phyloP scores from a whole-genome alignment of 1,140 invertebrate genomes.

The Lutraria rhynchaena region DNA sequence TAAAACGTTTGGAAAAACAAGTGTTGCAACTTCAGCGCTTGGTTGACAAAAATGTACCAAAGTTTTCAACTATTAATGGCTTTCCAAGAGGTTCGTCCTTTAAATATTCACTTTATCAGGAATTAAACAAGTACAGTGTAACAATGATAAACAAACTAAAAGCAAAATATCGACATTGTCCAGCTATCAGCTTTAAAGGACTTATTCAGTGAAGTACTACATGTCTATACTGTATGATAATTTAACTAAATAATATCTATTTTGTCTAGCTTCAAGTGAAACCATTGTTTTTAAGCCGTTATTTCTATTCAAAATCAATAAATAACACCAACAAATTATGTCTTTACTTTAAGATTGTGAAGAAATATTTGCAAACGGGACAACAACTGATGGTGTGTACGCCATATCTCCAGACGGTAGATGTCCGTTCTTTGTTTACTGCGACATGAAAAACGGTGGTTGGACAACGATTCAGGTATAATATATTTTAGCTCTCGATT shows the following conservation, averaged over 20 bases:
- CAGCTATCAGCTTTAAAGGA: too few relatives aligned
- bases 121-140: too few relatives aligned
- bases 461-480: constrained; percentile 51
- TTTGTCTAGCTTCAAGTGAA: neutral
- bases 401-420: too few relatives aligned
- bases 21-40: neutral
- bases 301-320: neutral
- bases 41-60: neutral
- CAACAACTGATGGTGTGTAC: too few relatives aligned
- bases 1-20: neutral
- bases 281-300: neutral
- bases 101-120: neutral
- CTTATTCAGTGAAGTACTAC: neutral
- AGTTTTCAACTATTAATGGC: constrained; percentile 6
- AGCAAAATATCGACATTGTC: neutral
- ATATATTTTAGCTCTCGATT: too few relatives aligned
- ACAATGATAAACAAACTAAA: too few relatives aligned
- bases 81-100: constrained; percentile 7
- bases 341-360: constrained; percentile 31
- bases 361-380: constrained; percentile 29
- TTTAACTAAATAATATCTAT: neutral
- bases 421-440: constrained; percentile 25
- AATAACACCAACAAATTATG: neutral
- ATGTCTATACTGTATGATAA: neutral
- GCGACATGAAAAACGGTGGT: constrained; percentile 40